Base-by-base conservation (phyloP, 2,797 vertebrate species). In the Denticeps clupeoides region DNA sequence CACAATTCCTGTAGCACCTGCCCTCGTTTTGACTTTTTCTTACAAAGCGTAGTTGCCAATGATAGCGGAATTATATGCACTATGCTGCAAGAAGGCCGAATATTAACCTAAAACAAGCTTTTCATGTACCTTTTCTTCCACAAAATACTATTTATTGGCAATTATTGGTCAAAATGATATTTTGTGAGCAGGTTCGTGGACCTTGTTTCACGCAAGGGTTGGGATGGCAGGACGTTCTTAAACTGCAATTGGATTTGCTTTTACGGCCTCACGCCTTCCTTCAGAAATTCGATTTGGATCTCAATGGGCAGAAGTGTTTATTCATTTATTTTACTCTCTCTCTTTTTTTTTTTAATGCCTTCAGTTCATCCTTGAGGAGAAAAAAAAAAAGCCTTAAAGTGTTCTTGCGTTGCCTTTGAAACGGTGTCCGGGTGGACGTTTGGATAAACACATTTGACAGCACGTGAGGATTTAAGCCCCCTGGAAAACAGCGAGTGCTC, bases 401-500 rank as follows among this genome's bases (percentile, higher is more conserved):
- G 42, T 35, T 45, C 26, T 47, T 46, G 45, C 49, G 2, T 45
- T 32, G 31, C 5, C 43, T 64, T 53, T 62, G 49, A 64, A 57
- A 51, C 22, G 9, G 41, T 54, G 47, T 52, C 53, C 55, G 56
- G 51, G 49, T 54, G 57, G 62, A 64, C 53, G 55, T 45, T 33
- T 11, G 28, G 40, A 37, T 58, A 60, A 62, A 55, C 59, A 54
- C 31, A 53, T 49, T 57, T 31, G 37, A 57, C 49, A 62, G 59
- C 54, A 55, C 59, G 49, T 41, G 45, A 53, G 61, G 35, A 45
- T 54, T 50, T 57, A 49, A 27, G 41, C 41, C 37, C 33, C 19
- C 37, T 22, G 43, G 33, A 21, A 25, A 27, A 15, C 49, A 57
- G 62, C 67, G 52, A 67, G 45, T 16, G 9, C 18, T 9, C 10